Evolutionary conservation across 2,888 invertebrate genomes (phyloP).

Genomic region (Tillus elongatus): DNA sequence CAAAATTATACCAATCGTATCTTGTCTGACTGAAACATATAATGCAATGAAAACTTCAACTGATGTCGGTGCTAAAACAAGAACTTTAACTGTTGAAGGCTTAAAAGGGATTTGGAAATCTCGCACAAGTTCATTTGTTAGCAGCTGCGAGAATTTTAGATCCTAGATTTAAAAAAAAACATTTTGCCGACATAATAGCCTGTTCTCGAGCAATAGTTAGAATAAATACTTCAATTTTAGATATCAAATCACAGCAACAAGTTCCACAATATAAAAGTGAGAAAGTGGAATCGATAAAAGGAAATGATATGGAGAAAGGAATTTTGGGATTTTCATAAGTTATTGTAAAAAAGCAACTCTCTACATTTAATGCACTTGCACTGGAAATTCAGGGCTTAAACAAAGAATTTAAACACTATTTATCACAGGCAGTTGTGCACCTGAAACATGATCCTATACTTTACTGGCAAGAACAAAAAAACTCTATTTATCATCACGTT

Average conservation of each 20-base stretch:
- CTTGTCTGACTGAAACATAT: constrained; percentile 26
- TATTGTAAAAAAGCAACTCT: too few species aligned
- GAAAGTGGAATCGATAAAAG: constrained; percentile 20
- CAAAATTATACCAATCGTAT: constrained; percentile 29
- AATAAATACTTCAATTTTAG: constrained; percentile 24
- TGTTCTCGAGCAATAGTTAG: constrained; percentile 11
- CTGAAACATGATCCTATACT: constrained; percentile 22
- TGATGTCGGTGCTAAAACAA: constrained; percentile 14
- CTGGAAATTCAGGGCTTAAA: constrained; percentile 23
- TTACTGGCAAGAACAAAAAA: constrained; percentile 30
- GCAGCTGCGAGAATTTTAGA: constrained; percentile 18
- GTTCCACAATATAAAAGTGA: constrained; percentile 24
- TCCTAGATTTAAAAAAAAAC: constrained; percentile 20
- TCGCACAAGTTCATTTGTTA: constrained; percentile 13
- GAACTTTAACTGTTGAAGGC: constrained; percentile 7
- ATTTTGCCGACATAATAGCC: constrained; percentile 16
- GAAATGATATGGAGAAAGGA: constrained; percentile 19
- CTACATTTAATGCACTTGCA: constrained; percentile 20
- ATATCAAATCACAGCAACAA: constrained; percentile 18
- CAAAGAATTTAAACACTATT: constrained; percentile 29
- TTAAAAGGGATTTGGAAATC: constrained; percentile 13
- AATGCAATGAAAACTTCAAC: constrained; percentile 24
- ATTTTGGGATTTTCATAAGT: constrained; percentile 13
- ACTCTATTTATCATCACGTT: constrained; percentile 25
- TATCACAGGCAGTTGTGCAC: constrained; percentile 30